Evolutionary conservation across 2,888 invertebrate species (phyloP).

Genomic region (Trisateles emortualis): DNA sequence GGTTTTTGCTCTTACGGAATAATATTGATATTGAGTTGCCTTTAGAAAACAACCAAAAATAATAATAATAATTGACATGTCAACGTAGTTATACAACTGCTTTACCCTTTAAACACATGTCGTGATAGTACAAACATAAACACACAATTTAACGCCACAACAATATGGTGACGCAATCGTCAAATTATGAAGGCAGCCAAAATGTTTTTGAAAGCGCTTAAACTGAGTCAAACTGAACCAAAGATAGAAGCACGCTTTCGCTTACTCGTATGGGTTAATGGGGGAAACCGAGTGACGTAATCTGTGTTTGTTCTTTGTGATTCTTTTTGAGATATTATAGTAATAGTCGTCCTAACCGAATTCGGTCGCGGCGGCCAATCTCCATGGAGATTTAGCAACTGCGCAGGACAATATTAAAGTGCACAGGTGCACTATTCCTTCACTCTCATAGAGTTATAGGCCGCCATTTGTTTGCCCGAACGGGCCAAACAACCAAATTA

Average conservation of each 20-base stretch:
- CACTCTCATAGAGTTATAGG: too few relatives aligned
- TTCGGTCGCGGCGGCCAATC: too few relatives aligned
- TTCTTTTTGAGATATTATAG: too few relatives aligned
- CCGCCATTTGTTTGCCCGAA: too few relatives aligned
- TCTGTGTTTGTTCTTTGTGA: neutral
- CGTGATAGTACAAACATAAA: conserved; percentile 4
- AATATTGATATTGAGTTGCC: too few relatives aligned
- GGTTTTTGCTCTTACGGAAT: too few relatives aligned
- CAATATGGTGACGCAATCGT: conserved; percentile 35
- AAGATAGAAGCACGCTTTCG: conserved; percentile 10
- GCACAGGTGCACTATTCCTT: too few relatives aligned
- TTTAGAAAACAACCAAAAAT: neutral
- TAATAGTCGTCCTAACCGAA: too few relatives aligned
- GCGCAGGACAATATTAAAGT: too few relatives aligned
- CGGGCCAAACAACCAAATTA: too few relatives aligned
- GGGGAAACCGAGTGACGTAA: conserved; percentile 16
- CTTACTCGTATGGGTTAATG: conserved; percentile 8
- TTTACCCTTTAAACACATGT: neutral
- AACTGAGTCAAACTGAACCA: conserved; percentile 10
- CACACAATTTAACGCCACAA: conserved; percentile 2
- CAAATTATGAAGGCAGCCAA: conserved; percentile 40
- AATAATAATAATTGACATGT: neutral
- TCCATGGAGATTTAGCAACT: too few relatives aligned
- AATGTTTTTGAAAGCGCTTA: conserved; percentile 37
- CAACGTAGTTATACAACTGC: neutral